Evolutionary conservation across 2,888 invertebrate genomes (phyloP).

Genomic region (Cryptophagus acutangulus): DNA sequence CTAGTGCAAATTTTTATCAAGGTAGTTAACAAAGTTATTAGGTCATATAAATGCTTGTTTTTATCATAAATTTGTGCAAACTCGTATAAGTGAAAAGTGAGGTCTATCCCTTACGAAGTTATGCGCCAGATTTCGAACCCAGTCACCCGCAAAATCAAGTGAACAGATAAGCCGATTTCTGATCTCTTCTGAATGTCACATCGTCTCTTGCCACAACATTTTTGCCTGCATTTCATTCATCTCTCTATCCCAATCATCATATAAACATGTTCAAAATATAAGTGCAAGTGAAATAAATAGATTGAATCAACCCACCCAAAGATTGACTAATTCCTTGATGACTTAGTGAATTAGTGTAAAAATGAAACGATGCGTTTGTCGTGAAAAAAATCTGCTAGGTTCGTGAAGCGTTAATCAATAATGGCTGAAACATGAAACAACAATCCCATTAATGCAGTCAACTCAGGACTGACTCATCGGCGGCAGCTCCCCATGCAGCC

Average conservation of each 20-base stretch:
- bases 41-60: no score
- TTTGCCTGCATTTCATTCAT: not conserved
- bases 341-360: constrained; percentile 5
- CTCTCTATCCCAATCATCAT: not conserved
- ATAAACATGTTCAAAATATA: not conserved
- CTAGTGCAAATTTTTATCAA: constrained; percentile 5
- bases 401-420: constrained; percentile 27
- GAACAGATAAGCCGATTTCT: constrained; percentile 40
- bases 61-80: no score
- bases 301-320: not conserved
- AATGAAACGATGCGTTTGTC: constrained; percentile 6
- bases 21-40: not conserved
- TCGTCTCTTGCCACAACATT: constrained; percentile 11
- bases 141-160: constrained; percentile 38
- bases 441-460: constrained; percentile 38
- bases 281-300: constrained; percentile 1
- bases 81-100: constrained; percentile 3
- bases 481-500: constrained; percentile 18
- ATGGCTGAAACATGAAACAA: constrained; percentile 36
- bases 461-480: constrained; percentile 15
- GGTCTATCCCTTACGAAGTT: constrained; percentile 29
- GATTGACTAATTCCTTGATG: constrained; percentile 1
- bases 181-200: constrained; percentile 37
- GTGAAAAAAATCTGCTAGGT: constrained; percentile 18
- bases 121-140: constrained; percentile 36